Evolutionary conservation across 2,113 vertebrate genomes (phyloP).

Genomic region (Danio rerio): DNA sequence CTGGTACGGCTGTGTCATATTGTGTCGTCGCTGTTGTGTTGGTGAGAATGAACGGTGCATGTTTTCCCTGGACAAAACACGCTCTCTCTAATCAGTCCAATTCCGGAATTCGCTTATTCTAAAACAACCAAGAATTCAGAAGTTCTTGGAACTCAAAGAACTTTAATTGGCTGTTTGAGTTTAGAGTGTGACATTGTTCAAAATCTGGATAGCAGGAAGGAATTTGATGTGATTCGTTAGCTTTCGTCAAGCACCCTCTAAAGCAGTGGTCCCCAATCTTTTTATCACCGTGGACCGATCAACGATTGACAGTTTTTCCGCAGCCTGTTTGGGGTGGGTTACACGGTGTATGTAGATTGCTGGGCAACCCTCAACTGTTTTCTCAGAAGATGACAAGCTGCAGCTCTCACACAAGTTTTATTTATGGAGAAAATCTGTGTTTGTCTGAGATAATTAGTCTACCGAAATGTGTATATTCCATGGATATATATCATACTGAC

Average conservation of each 20-base stretch:
- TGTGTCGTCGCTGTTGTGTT: slow-evolving; percentile 82
- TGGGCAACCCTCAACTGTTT: too few species aligned
- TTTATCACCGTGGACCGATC: too few species aligned
- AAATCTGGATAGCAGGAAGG: slow-evolving; percentile 12
- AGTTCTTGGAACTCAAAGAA: background rate
- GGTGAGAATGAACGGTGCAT: slow-evolving; percentile 38
- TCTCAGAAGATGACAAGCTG: too few species aligned
- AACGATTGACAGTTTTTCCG: too few species aligned
- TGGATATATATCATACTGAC: too few species aligned
- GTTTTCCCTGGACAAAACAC: slow-evolving; percentile 22
- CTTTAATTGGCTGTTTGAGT: background rate
- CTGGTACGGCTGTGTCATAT: slow-evolving; percentile 76
- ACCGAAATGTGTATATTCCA: too few species aligned
- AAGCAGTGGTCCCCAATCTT: background rate
- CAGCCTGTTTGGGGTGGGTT: too few species aligned
- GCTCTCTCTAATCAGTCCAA: background rate
- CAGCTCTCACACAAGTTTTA: too few species aligned
- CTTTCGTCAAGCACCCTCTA: background rate
- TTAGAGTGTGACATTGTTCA: background rate
- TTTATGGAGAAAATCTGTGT: too few species aligned
- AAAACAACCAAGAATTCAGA: background rate
- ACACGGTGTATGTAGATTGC: too few species aligned
- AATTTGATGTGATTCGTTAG: background rate
- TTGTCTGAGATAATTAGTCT: too few species aligned
- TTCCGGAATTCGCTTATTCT: background rate